A percentile compares a stretch with the other conserved stretches of the same genome.
Evolutionary conservation across 2,113 vertebrate species (phyloP).

Genomic region (Danio rerio): GRCz12tu NC_133192.1:49562501-49563000

Average conservation of each 20-base stretch:
- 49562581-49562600: background rate
- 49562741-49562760: background rate
- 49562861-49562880: too few species aligned
- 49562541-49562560: background rate
- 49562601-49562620: conserved; percentile 2
- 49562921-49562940: too few species aligned
- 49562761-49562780: background rate
- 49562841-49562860: background rate
- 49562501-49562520: conserved; percentile 11
- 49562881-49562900: too few species aligned
- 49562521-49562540: conserved; percentile 41
- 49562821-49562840: background rate
- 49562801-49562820: background rate
- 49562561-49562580: conserved; percentile 7
- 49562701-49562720: background rate
- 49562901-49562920: too few species aligned
- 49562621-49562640: background rate
- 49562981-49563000: too few species aligned
- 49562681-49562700: background rate
- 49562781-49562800: background rate
- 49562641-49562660: background rate
- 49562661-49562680: background rate
- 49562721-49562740: conserved; percentile 10
- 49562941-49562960: too few species aligned
- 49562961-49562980: too few species aligned